Percentiles rank a stretch among this genome's conserved stretches.
Conservation (phyloP, 2,113 vertebrate genomes). For the Oryzias curvinotus region DNA sequence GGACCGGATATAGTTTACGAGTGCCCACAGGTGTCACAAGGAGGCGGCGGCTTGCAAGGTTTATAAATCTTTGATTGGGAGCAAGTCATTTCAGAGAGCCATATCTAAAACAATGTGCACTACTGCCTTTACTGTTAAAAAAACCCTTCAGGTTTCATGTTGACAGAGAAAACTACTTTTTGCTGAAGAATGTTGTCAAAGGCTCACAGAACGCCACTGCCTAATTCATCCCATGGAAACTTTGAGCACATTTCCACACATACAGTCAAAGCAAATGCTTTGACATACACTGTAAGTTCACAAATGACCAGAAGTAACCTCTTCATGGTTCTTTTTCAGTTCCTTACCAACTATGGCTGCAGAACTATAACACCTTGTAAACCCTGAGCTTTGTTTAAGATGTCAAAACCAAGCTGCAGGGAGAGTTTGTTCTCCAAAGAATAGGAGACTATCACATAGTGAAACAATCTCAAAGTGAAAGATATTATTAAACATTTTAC, state of each 20-base stretch:
- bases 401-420: slow-evolving; percentile 29
- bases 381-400: slow-evolving; percentile 57
- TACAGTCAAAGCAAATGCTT: slow-evolving; percentile 28
- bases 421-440: slow-evolving; percentile 29
- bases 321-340: slow-evolving; percentile 6
- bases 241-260: slow-evolving; percentile 36
- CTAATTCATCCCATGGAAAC: slow-evolving; percentile 40
- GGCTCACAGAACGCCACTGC: slow-evolving; percentile 30
- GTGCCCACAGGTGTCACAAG: slow-evolving; percentile 33
- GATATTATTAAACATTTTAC: background rate
- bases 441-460: slow-evolving; percentile 6
- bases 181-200: slow-evolving; percentile 46
- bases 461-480: slow-evolving; percentile 5
- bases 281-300: slow-evolving; percentile 47
- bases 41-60: slow-evolving; percentile 38
- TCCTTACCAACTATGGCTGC: slow-evolving; percentile 24
- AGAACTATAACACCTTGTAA: slow-evolving; percentile 44
- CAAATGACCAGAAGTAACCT: slow-evolving; percentile 41
- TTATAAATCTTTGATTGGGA: slow-evolving; percentile 10
- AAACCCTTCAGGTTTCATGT: slow-evolving; percentile 21
- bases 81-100: background rate
- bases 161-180: slow-evolving; percentile 59
- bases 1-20: slow-evolving; percentile 47
- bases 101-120: too few relatives aligned
- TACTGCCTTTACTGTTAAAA: background rate